These are phyloP conservation scores for Porites lobata DNA, from an alignment of 92 coral and sea anemone genomes.

Conservation along the genomic window DNA sequence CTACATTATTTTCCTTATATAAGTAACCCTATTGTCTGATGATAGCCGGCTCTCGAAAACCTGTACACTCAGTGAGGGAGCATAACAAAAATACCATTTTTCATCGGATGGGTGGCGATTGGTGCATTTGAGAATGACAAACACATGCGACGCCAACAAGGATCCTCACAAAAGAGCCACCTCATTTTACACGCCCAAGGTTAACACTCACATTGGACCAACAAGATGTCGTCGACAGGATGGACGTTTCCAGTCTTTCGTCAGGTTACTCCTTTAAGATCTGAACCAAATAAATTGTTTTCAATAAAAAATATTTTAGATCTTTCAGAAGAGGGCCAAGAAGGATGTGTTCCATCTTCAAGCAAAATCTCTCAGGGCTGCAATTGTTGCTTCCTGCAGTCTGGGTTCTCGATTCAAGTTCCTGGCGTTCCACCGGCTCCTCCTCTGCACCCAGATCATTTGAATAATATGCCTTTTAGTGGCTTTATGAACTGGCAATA, in stretches of 20 bases:
- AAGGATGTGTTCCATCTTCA: background rate
- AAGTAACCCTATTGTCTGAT: too few relatives aligned
- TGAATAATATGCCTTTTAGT: background rate
- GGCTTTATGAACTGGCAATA: slow-evolving; percentile 20
- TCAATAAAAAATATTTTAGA: slow-evolving; percentile 60
- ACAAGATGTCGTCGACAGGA: slow-evolving; percentile 40
- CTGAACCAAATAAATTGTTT: slow-evolving; percentile 34
- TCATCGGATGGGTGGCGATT: too few relatives aligned
- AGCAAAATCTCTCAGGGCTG: background rate
- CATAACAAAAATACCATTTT: too few relatives aligned
- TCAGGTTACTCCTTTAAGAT: slow-evolving; percentile 4
- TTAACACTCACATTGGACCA: slow-evolving; percentile 10
- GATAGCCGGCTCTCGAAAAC: too few relatives aligned
- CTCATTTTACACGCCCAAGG: slow-evolving; percentile 30
- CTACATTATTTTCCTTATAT: too few relatives aligned
- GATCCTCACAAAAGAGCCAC: background rate
- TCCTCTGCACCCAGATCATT: background rate
- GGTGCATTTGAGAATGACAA: too few relatives aligned
- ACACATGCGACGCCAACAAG: too few relatives aligned
- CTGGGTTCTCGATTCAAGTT: slow-evolving; percentile 14
- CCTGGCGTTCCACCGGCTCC: background rate
- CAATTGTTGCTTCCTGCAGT: background rate
- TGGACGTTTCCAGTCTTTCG: background rate
- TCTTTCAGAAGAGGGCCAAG: slow-evolving; percentile 43
- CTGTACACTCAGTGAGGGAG: too few relatives aligned